A percentile compares a stretch with the other conserved stretches of the same genome.
phyloP scores from a whole-genome alignment of 1,140 invertebrate genomes.

The Brachionus angularis region DNA sequence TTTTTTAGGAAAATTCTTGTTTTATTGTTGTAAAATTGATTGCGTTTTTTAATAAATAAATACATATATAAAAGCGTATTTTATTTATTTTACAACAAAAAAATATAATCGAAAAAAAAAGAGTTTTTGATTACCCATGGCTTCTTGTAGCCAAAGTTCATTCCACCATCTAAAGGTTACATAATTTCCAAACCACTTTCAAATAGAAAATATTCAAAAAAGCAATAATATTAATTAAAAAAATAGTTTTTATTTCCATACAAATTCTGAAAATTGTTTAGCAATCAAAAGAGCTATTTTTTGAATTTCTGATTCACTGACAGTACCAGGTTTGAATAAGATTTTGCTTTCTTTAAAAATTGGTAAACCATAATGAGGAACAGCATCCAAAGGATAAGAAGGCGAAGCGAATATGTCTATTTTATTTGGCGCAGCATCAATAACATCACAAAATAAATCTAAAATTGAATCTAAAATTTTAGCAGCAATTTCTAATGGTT shows the following conservation, averaged over 20 bases:
- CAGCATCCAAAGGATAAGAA: slow-evolving; percentile 27
- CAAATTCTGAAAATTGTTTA: slow-evolving; percentile 38
- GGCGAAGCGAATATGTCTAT: slow-evolving; percentile 25
- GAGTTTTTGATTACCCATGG: neutral
- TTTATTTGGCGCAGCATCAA: slow-evolving; percentile 31
- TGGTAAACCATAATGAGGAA: slow-evolving; percentile 5
- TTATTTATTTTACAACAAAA: too few species aligned
- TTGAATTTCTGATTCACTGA: slow-evolving; percentile 32
- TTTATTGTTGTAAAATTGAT: too few species aligned
- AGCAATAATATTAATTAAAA: neutral
- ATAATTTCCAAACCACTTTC: slow-evolving; percentile 31
- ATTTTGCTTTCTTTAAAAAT: slow-evolving; percentile 29
- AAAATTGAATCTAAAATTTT: slow-evolving; percentile 3
- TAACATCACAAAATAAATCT: neutral
- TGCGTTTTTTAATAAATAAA: too few species aligned
- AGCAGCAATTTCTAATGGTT: neutral
- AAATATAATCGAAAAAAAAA: too few species aligned
- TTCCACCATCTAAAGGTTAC: slow-evolving; percentile 40
- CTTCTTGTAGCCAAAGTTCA: slow-evolving; percentile 43
- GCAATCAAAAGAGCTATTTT: slow-evolving; percentile 33
- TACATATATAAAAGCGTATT: too few species aligned
- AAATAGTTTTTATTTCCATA: neutral
- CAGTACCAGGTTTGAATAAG: slow-evolving; percentile 1
- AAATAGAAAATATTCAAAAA: neutral
- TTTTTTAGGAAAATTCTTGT: too few species aligned